These are phyloP conservation scores for Cichladusa arquata DNA, from an alignment of 2,113 vertebrate species.

Conservation along the genomic window DNA sequence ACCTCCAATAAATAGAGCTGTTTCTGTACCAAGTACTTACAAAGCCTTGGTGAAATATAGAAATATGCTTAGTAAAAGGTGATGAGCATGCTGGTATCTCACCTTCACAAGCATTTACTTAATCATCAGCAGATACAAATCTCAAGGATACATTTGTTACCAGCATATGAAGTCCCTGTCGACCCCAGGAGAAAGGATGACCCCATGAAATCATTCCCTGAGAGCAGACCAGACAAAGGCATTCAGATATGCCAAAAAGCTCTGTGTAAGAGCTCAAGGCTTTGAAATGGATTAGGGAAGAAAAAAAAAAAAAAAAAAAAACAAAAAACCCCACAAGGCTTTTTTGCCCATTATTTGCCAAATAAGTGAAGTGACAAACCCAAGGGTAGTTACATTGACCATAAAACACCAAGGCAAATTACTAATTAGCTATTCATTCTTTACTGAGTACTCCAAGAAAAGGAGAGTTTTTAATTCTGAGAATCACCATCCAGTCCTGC, in stretches of 20 bases:
- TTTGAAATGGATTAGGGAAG: neutral
- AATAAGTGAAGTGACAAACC: neutral
- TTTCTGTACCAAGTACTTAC: slow-evolving; percentile 59
- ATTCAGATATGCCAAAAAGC: slow-evolving; percentile 1
- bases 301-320: fast-evolving
- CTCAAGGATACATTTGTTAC: neutral
- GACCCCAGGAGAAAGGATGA: neutral
- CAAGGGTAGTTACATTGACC: neutral
- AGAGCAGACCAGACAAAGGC: neutral
- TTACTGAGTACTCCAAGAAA: neutral
- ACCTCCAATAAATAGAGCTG: slow-evolving; percentile 51
- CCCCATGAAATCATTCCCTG: neutral
- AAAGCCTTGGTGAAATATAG: neutral
- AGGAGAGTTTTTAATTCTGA: slow-evolving; percentile 17
- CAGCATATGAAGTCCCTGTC: neutral
- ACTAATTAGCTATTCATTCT: slow-evolving; percentile 33
- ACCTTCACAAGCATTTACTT: neutral
- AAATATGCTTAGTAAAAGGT: slow-evolving; percentile 21
- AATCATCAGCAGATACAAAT: neutral
- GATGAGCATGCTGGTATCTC: neutral
- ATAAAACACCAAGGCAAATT: neutral
- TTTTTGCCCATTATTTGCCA: neutral
- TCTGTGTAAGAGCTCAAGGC: neutral
- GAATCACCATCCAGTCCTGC: neutral
- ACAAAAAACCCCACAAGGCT: neutral